These are phyloP conservation scores for Prochilodus magdalenae DNA, from an alignment of 2,113 vertebrate genomes.

Conservation along the genomic window DNA sequence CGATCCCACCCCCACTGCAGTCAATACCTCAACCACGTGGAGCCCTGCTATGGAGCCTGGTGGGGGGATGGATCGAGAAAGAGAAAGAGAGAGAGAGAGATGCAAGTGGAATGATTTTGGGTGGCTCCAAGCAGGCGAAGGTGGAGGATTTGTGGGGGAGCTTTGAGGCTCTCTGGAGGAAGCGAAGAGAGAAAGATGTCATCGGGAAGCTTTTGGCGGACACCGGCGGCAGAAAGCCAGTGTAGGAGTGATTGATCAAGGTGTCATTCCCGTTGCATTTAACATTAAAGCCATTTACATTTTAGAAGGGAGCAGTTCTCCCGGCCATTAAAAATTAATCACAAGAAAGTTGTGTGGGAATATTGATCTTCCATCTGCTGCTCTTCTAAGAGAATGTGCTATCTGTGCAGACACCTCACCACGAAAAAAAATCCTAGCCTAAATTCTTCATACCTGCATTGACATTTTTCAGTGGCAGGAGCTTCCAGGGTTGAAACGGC, in stretches of 20 bases:
- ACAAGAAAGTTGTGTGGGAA: constrained; percentile 63
- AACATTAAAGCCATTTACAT: constrained; percentile 73
- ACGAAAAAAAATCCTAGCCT: constrained; percentile 31
- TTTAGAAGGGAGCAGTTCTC: constrained; percentile 65
- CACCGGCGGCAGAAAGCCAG: constrained; percentile 50
- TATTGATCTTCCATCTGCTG: constrained; percentile 67
- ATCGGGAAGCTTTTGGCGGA: constrained; percentile 47
- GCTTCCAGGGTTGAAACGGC: constrained; percentile 38
- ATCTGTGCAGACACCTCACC: constrained; percentile 63
- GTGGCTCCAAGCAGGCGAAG: constrained; percentile 36
- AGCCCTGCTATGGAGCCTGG: constrained; percentile 5
- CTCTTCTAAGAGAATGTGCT: constrained; percentile 64
- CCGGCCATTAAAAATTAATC: constrained; percentile 73
- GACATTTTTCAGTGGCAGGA: constrained; percentile 50
- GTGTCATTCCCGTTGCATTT: constrained; percentile 65
- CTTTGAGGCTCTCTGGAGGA: constrained; percentile 45
- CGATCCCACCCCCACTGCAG: constrained; percentile 36
- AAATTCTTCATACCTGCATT: constrained; percentile 60
- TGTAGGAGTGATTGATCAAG: constrained; percentile 64
- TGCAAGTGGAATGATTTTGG: constrained; percentile 38
- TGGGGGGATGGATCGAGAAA: neutral
- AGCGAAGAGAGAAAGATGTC: constrained; percentile 55
- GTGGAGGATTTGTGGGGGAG: constrained; percentile 22
- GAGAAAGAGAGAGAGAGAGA: constrained; percentile 30
- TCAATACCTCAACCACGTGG: neutral